Conservation (phyloP, 2,888 invertebrate genomes). For the Yponomeuta plumbellus region DNA sequence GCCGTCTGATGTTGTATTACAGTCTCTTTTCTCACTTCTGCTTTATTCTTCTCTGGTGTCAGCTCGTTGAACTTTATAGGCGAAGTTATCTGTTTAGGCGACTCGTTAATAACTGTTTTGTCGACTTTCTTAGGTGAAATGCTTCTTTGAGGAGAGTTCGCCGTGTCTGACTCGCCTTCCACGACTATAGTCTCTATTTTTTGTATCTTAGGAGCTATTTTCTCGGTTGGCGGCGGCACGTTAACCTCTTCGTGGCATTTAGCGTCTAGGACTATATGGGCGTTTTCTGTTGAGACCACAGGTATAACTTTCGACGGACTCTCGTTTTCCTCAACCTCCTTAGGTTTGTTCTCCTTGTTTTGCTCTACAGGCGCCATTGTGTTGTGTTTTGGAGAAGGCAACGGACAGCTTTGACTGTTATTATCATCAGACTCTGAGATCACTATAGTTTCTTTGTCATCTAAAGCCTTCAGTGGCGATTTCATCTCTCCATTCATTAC, state of each 20-base stretch:
- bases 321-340: slow-evolving; percentile 56
- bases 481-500: slow-evolving; percentile 47
- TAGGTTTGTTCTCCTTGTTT: slow-evolving; percentile 50
- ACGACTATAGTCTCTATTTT: slow-evolving; percentile 65
- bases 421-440: slow-evolving; percentile 71
- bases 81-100: slow-evolving; percentile 50
- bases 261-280: slow-evolving; percentile 61
- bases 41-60: slow-evolving; percentile 48
- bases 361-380: slow-evolving; percentile 42
- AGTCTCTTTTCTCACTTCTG: slow-evolving; percentile 63
- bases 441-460: slow-evolving; percentile 67
- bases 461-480: slow-evolving; percentile 46
- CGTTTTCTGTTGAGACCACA: slow-evolving; percentile 61
- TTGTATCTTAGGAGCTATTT: slow-evolving; percentile 51
- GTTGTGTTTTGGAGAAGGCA: slow-evolving; percentile 63
- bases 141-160: slow-evolving; percentile 38
- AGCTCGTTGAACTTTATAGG: slow-evolving; percentile 33
- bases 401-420: slow-evolving; percentile 67
- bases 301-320: slow-evolving; percentile 63
- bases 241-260: slow-evolving; percentile 53
- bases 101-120: slow-evolving; percentile 50
- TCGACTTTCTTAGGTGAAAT: slow-evolving; percentile 56
- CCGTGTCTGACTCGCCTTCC: slow-evolving; percentile 59
- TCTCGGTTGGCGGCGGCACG: slow-evolving; percentile 44
- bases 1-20: slow-evolving; percentile 63